phyloP scores from a whole-genome alignment of 64 coral and sea anemone genomes.

The Anthopleura sola region DNA sequence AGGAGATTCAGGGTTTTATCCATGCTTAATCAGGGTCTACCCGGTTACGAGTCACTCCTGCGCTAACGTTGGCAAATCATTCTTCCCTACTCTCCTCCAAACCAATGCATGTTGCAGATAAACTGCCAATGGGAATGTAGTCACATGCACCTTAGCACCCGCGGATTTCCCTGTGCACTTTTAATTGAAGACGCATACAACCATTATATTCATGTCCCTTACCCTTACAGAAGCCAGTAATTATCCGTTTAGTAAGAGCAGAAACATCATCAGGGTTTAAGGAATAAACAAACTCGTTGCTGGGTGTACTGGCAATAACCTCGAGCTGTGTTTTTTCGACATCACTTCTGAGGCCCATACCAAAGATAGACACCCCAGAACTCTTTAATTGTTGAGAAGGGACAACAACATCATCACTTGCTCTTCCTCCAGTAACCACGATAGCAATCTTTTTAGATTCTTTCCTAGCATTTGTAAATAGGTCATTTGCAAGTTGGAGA shows the following conservation, averaged over 20 bases:
- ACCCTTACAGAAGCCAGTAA: conserved; percentile 34
- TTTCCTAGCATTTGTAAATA: conserved; percentile 38
- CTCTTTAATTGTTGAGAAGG: conserved; percentile 38
- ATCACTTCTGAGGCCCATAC: conserved; percentile 39
- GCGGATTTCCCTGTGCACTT: no score
- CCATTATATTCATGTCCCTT: neutral
- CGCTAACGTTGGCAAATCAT: no score
- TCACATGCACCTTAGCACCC: no score
- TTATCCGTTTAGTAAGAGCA: conserved; percentile 10
- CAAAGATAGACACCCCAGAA: conserved; percentile 33
- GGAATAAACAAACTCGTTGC: neutral
- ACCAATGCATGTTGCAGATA: no score
- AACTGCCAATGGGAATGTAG: no score
- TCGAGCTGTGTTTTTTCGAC: conserved; percentile 41
- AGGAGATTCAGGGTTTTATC: no score
- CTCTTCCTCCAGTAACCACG: conserved; percentile 39
- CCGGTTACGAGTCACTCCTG: no score
- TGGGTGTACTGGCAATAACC: conserved; percentile 43
- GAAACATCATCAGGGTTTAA: neutral
- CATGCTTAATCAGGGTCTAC: no score
- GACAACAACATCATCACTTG: conserved; percentile 47
- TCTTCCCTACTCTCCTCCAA: no score
- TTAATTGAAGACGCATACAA: no score
- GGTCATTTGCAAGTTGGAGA: conserved; percentile 24
- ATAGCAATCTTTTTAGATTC: conserved; percentile 3